Base-by-base conservation (phyloP, 2,888 invertebrate genomes). In the Zaprionus bogoriensis region DNA sequence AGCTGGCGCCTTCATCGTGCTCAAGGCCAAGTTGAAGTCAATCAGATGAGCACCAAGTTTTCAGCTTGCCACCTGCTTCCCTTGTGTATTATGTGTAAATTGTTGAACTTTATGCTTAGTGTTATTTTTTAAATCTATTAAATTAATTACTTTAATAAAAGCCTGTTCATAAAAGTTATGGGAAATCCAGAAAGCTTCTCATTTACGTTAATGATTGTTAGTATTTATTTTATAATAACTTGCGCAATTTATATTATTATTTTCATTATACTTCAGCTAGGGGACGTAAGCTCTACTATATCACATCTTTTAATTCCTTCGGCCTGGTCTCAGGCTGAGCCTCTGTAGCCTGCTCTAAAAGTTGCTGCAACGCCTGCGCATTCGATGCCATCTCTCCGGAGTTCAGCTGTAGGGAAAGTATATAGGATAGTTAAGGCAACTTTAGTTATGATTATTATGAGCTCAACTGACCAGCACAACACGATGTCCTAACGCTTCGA, bases 1-100 rank as follows among this genome's bases (percentile, higher is more conserved):
- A 78, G 89, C 93, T 10, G 88, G 92, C 0, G 94, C 96, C 0
- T 97, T 94, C 89, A 87, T 95, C 7, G 92, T 97, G 36, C 93
- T 98, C 20, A 94, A 94, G 85, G 95, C 95, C 93, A 96, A 96
- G 89, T 93, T 97, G 5, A 92, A 92, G 51, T 90, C 91, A 27
- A 83, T 91, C 14, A 89, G 90, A 85, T 91, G 41, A 73, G 58
- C 42, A 10, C 10, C 14, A 30, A 62, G n/a, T 25, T 6, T 55
- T 38, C 45, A n/a, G 19, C 50, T 30, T 22, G 12, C 47, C 36
- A 32, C 46, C 39, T 17, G 4, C 51, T 68, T 64, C 59, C 55
- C 55, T 50, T 50, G 46, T 81, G 85, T 83, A 87, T 87, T 81
- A 87, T 78, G 57, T 58, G 67, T 76, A 79, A 68, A 61, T 74